Evolutionary conservation across 2,888 invertebrate genomes (phyloP), one percentile per base, ranked within the genome.

Genomic region (Mystacides longicornis): DNA sequence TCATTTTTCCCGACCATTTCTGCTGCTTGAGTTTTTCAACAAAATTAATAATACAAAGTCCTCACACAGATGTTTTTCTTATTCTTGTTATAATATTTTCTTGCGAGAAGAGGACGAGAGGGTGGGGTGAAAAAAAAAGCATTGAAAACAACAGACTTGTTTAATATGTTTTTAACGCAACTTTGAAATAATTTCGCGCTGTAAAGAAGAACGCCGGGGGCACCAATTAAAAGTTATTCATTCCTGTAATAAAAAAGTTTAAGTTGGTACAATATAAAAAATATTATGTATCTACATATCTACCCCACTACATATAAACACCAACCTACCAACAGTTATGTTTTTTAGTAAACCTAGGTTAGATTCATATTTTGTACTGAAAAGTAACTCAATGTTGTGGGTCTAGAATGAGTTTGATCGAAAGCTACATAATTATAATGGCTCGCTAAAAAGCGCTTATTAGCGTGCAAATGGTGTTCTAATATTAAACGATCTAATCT

Each of bases 91-190:
- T 5, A 7, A 11, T 27, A 27, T 7, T 27, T 27, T 27, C 11
- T 7, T 11, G 11, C 27, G 27, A 27, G 7, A 27, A 27, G 27
- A 27, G 11, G 27, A 14, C n/a, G 16, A 37, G 43, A 33, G 19
- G 23, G 27, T 19, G 31, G 49, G 47, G 16, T 16, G 23, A 31
- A 52, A 49, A 49, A 52, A 37, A 45, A 43, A 55, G 46, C 20
- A 31, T 46, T 47, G 16, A 51, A 58, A 51, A 56, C 58, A 58
- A 58, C 58, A 58, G 51, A 49, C 43, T 51, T 56, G 46, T 54
- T 59, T 59, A 59, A 56, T 59, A 56, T 59, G 56, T 54, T 54
- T 59, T 58, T 59, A 54, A 59, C 52, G 49, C 33, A 59, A 59
- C 49, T 56, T 59, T 57, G 45, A 54, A 57, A 57, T 55, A 46